Conservation (phyloP, 2,113 vertebrate species). For the Rhineura floridana region DNA sequence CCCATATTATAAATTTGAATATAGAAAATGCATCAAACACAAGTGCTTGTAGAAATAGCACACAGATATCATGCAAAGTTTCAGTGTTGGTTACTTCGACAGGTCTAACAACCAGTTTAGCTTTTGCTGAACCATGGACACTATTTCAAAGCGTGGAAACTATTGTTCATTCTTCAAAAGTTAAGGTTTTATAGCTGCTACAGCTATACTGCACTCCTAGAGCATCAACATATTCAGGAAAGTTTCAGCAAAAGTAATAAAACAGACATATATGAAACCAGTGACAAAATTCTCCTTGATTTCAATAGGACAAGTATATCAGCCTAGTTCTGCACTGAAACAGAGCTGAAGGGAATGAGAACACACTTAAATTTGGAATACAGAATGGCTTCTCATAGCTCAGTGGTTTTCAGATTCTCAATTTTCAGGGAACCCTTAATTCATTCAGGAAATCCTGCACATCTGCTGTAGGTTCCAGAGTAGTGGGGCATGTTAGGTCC, state of each 20-base stretch:
- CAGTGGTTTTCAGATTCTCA: background rate
- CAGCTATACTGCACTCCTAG: background rate
- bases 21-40: background rate
- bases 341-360: background rate
- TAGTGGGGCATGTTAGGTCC: no score
- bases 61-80: background rate
- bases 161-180: background rate
- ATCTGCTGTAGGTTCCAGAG: no score
- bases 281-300: background rate
- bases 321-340: background rate
- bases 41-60: background rate
- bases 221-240: background rate
- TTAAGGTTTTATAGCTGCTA: background rate
- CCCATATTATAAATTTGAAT: background rate
- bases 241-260: background rate
- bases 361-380: background rate
- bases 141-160: rapidly evolving
- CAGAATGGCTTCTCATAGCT: background rate
- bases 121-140: constrained; percentile 9
- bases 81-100: background rate
- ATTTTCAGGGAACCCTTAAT: background rate
- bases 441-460: no score
- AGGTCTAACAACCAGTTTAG: no score
- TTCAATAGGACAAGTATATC: background rate
- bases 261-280: background rate